Evolutionary conservation across 1,140 invertebrate genomes (phyloP).

Genomic region (Drosophila aff.): DNA sequence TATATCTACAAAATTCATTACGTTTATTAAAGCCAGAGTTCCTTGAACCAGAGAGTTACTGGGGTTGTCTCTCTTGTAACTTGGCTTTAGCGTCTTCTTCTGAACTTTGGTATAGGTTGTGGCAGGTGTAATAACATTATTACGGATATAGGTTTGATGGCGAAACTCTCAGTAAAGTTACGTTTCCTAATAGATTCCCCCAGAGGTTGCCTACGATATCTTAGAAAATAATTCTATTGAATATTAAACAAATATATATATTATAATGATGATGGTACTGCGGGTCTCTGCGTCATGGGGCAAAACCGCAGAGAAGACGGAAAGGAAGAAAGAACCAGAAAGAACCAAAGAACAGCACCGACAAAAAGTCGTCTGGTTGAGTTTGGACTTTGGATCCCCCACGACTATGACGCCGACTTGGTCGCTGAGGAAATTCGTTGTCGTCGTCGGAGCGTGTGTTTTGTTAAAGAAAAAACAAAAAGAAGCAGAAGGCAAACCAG

Average conservation of each 20-base stretch:
- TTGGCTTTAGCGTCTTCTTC: background rate
- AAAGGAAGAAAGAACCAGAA: conserved; percentile 20
- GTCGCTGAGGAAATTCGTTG: conserved; percentile 50
- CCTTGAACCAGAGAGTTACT: background rate
- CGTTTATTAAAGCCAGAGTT: no score
- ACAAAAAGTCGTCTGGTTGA: conserved; percentile 45
- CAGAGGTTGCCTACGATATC: background rate
- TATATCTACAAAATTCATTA: background rate
- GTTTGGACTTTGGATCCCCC: conserved; percentile 68
- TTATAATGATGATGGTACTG: background rate
- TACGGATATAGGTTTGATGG: background rate
- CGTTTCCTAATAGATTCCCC: background rate
- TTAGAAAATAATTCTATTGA: background rate
- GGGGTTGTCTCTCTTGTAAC: background rate
- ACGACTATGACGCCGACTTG: conserved; percentile 46
- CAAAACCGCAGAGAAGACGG: conserved; percentile 36
- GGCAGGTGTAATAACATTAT: background rate
- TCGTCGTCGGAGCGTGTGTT: conserved; percentile 31
- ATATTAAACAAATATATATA: background rate
- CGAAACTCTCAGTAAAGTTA: background rate
- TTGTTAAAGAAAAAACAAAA: conserved; percentile 15
- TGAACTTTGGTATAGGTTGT: conserved; percentile 1
- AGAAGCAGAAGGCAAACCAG: conserved; percentile 14
- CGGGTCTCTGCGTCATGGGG: conserved; percentile 48
- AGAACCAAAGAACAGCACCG: background rate